Conservation (phyloP, 2,888 invertebrate species). For the Trichogramma evanescens region DNA sequence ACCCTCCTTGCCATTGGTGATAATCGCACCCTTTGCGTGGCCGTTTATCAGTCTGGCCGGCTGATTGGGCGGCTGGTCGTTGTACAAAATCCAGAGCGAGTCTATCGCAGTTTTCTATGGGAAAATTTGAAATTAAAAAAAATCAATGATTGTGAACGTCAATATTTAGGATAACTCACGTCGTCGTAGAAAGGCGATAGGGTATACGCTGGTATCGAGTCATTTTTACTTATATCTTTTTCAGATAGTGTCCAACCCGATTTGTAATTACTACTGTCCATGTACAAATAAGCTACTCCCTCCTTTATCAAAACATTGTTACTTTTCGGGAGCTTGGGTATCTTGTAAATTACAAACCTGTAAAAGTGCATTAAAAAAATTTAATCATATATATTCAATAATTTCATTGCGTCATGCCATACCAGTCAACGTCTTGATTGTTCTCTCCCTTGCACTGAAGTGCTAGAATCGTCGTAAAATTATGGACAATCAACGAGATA, state of each 20-base stretch:
- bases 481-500: too few species aligned
- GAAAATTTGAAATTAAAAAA: not conserved
- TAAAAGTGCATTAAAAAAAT: constrained; percentile 22
- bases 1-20: constrained; percentile 65
- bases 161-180: not conserved
- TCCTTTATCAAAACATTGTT: constrained; percentile 51
- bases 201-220: constrained; percentile 63
- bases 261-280: constrained; percentile 56
- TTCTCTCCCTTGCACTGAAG: constrained; percentile 55
- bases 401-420: constrained; percentile 33
- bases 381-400: too few species aligned
- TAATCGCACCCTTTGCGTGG: constrained; percentile 84
- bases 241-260: constrained; percentile 64
- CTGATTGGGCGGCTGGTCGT: constrained; percentile 74
- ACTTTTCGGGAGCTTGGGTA: constrained; percentile 59
- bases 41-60: constrained; percentile 56
- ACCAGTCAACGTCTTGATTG: constrained; percentile 66
- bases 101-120: constrained; percentile 12
- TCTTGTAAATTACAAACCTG: constrained; percentile 81
- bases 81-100: constrained; percentile 63
- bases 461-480: not conserved
- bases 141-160: not conserved
- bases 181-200: constrained; percentile 54
- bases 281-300: constrained; percentile 65
- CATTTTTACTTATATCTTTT: constrained; percentile 55